Evolutionary conservation across 2,888 invertebrate species (phyloP).

Genomic region (Drosophila parthenogenetica): DNA sequence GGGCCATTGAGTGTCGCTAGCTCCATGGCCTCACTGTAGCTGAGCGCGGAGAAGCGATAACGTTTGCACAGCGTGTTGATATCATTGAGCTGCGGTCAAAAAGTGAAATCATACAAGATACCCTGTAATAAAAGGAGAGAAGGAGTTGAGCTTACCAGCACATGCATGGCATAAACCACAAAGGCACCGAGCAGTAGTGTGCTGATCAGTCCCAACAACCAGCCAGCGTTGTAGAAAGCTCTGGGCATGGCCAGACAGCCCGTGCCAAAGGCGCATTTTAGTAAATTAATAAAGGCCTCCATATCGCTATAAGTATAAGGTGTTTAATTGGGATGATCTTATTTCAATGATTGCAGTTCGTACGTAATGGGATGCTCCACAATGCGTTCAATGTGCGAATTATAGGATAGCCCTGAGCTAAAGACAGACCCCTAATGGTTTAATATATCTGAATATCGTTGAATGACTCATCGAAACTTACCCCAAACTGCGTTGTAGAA

Average conservation of each 20-base stretch:
- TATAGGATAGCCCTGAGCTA: slow-evolving; percentile 31
- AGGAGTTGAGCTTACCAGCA: slow-evolving; percentile 85
- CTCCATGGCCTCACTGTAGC: slow-evolving; percentile 93
- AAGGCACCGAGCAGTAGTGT: slow-evolving; percentile 91
- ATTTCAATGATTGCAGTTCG: slow-evolving; percentile 18
- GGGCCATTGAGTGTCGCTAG: slow-evolving; percentile 91
- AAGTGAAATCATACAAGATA: slow-evolving; percentile 1
- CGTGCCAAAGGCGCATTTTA: slow-evolving; percentile 96
- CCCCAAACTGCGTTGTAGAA: slow-evolving; percentile 26
- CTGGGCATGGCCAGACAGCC: slow-evolving; percentile 97
- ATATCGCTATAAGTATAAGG: slow-evolving; percentile 49
- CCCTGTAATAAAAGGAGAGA: too few relatives aligned
- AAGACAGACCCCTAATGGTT: not conserved
- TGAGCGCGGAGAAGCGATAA: slow-evolving; percentile 89
- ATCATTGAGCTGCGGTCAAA: slow-evolving; percentile 54
- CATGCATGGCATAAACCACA: slow-evolving; percentile 94
- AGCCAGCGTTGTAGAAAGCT: slow-evolving; percentile 94
- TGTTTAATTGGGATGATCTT: slow-evolving; percentile 18
- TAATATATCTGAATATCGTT: not conserved
- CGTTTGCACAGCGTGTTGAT: slow-evolving; percentile 85
- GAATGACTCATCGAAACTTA: slow-evolving; percentile 35
- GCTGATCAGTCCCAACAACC: slow-evolving; percentile 91
- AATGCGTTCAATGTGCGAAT: slow-evolving; percentile 39
- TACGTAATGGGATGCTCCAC: slow-evolving; percentile 50
- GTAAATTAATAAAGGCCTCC: slow-evolving; percentile 93